These are phyloP conservation scores for Baccha elongata DNA, from an alignment of 2,888 invertebrate species.

Conservation along the genomic window DNA sequence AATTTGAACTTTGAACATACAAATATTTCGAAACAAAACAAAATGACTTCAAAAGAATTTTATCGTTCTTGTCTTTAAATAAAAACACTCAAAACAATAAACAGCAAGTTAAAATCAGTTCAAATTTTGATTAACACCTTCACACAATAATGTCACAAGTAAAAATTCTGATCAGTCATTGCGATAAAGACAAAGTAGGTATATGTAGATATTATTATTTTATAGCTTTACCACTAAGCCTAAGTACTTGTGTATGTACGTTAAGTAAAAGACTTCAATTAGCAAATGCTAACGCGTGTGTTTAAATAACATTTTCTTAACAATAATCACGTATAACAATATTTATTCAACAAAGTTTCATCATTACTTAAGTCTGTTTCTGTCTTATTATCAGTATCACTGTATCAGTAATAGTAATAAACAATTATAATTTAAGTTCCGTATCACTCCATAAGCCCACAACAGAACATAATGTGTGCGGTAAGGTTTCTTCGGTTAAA, in stretches of 20 bases:
- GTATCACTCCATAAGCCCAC: neutral
- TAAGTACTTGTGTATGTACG: no score
- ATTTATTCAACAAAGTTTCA: slow-evolving; percentile 56
- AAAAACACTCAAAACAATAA: neutral
- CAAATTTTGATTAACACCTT: slow-evolving; percentile 10
- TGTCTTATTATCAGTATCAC: slow-evolving; percentile 51
- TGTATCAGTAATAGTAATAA: slow-evolving; percentile 7
- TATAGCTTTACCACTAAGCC: no score
- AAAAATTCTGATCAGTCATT: slow-evolving; percentile 41
- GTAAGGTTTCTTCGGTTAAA: slow-evolving; percentile 14
- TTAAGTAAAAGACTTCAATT: slow-evolving; percentile 32
- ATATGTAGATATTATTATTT: no score
- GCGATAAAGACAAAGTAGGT: no score
- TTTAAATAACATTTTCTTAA: slow-evolving; percentile 30
- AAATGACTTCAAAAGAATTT: slow-evolving; percentile 21
- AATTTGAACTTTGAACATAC: no score
- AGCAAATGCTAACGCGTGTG: slow-evolving; percentile 14
- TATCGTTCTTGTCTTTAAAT: slow-evolving; percentile 3
- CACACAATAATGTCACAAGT: no score
- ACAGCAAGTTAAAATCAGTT: neutral
- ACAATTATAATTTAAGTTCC: slow-evolving; percentile 30
- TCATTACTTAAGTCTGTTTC: slow-evolving; percentile 27
- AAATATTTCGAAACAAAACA: no score
- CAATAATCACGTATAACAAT: slow-evolving; percentile 53
- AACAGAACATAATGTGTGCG: neutral